phyloP scores from a whole-genome alignment of 2,888 invertebrate genomes.

The Ischnura elegans region DNA sequence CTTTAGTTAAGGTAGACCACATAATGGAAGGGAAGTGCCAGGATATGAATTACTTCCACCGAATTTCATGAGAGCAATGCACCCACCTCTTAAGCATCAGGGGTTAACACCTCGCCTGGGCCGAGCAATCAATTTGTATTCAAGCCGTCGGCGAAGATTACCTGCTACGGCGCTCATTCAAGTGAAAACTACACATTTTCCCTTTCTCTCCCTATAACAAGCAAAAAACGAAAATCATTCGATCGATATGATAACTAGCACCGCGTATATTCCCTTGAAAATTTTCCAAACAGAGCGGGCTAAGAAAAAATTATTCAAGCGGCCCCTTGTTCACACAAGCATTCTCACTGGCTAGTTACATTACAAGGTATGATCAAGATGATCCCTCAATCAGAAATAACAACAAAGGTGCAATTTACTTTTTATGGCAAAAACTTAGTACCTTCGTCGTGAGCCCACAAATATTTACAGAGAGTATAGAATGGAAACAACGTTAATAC shows the following conservation, averaged over 20 bases:
- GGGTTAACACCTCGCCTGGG: constrained; percentile 56
- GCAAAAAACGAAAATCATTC: not conserved
- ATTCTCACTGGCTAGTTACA: no score
- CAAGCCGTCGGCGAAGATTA: constrained; percentile 62
- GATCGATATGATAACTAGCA: not conserved
- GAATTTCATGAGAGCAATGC: constrained; percentile 17
- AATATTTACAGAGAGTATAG: no score
- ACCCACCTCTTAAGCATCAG: constrained; percentile 39
- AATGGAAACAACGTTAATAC: no score
- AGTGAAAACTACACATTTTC: not conserved
- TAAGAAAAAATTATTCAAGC: not conserved
- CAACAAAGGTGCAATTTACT: not conserved
- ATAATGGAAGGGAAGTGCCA: constrained; percentile 50
- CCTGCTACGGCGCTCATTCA: constrained; percentile 22
- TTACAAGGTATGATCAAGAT: not conserved
- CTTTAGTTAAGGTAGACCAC: not conserved
- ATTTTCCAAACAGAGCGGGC: not conserved
- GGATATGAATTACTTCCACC: constrained; percentile 63
- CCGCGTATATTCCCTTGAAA: not conserved
- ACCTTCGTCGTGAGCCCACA: no score
- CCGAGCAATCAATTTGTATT: constrained; percentile 64
- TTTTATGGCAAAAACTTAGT: no score
- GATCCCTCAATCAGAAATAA: not conserved
- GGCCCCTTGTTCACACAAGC: not conserved
- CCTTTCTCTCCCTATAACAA: not conserved